These are phyloP conservation scores for Cosmia pyralina DNA, from an alignment of 2,888 invertebrate species.

Conservation along the genomic window DNA sequence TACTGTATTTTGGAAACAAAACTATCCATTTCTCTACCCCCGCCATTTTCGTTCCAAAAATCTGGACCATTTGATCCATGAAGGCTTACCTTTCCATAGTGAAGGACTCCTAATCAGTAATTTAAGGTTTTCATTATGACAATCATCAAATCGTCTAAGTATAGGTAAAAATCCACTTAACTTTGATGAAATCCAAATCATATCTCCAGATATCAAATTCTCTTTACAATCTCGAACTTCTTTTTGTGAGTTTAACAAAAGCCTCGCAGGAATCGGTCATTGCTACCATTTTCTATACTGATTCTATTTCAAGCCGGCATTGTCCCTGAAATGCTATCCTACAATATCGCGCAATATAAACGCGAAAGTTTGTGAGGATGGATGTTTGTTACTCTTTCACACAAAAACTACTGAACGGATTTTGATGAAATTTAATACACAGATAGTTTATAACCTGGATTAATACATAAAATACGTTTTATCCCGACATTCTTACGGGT, in stretches of 20 bases:
- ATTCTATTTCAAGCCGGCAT: slow-evolving; percentile 29
- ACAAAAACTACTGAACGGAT: no score
- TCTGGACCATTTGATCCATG: background rate
- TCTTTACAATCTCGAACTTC: slow-evolving; percentile 22
- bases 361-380: no score
- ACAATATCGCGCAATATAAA: no score
- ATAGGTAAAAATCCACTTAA: background rate
- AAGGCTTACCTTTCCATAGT: background rate
- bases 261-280: slow-evolving; percentile 41
- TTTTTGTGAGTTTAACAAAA: slow-evolving; percentile 28
- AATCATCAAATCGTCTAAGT: slow-evolving; percentile 5
- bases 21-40: background rate
- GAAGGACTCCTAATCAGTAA: background rate
- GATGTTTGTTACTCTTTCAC: no score
- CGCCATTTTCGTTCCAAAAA: background rate
- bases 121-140: background rate
- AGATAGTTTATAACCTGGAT: no score
- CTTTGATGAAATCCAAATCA: slow-evolving; percentile 23
- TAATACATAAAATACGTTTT: no score
- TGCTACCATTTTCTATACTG: slow-evolving; percentile 45
- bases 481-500: no score
- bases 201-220: slow-evolving; percentile 15
- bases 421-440: no score
- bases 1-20: background rate
- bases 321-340: slow-evolving; percentile 20